Evolutionary conservation across 2,113 vertebrate species (phyloP), one percentile per base, ranked within the genome.

Genomic region (Tyto alba): DNA sequence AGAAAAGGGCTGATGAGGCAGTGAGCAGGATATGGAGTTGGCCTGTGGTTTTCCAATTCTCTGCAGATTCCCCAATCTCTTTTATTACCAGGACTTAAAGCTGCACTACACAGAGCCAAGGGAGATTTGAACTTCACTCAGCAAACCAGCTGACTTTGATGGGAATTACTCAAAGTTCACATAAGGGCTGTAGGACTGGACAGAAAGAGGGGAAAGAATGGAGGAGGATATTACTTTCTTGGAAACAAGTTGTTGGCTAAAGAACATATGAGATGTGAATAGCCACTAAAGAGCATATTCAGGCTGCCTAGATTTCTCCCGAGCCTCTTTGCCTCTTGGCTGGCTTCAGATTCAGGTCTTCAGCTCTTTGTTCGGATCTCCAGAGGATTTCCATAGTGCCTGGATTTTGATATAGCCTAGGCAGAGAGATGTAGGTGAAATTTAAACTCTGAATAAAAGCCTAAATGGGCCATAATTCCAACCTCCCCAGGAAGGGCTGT

Each of bases 321-420:
- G 95, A 96, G 96, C 45, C 93, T 82, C 87, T 96, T 87, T 97
- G 95, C 96, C 96, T 96, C 88, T 96, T 97, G 96, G 96, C 94
- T 97, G 96, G 34, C 94, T 97, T 96, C 95, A 95, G 78, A 82
- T 41, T 96, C 95, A 94, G 94, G 81, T 57, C 89, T 96, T 97
- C 81, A 94, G 93, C 94, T 96, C 95, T 97, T 93, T 81, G 20
- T 76, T 73, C 2, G 8, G 48, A 34, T 62, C 94, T 96, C 94
- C 55, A 27, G 94, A 94, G 93, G 27, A 64, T 91, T 93, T 91
- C 71, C 48, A 74, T 73, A 88, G 94, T 82, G 93, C 87, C 85
- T 97, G 94, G 69, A 96, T 96, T 95, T 94, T 93, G 62, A 89
- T 69, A 91, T 30, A 79, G 78, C 71, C 88, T 68, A 88, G 66